phyloP scores from a whole-genome alignment of 2,113 vertebrate species.

The Rhodinocichla rosea region DNA sequence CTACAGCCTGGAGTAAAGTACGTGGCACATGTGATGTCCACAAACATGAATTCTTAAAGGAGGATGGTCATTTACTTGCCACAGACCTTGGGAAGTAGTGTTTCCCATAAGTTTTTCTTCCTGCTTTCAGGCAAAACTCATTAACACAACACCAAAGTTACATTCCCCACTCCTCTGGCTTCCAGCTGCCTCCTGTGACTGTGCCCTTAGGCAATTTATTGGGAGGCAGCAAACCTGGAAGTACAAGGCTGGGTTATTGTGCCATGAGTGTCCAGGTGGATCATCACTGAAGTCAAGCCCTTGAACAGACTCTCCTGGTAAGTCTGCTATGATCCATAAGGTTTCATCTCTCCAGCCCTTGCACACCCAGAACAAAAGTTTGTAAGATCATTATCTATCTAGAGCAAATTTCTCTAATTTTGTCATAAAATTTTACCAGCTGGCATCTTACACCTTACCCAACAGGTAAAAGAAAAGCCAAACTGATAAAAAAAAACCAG shows the following conservation, averaged over 20 bases:
- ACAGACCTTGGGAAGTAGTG: neutral
- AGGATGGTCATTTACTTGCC: neutral
- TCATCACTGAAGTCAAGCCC: neutral
- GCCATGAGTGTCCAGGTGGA: neutral
- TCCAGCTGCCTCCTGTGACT: neutral
- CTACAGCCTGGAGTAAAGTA: neutral
- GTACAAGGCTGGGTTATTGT: neutral
- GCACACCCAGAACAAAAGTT: neutral
- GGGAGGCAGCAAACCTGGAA: neutral
- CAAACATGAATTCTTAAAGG: neutral
- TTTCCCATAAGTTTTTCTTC: neutral
- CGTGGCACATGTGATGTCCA: no score
- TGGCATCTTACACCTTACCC: neutral
- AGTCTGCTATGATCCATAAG: neutral
- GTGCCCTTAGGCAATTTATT: neutral
- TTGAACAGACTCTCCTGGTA: neutral
- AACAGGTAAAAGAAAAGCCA: neutral
- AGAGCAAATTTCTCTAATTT: neutral
- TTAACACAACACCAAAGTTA: neutral
- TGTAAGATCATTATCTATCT: neutral
- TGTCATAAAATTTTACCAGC: neutral
- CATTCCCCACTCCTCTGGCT: neutral
- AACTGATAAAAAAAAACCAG: accelerated
- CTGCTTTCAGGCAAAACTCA: neutral
- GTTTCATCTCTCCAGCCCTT: neutral